These are phyloP conservation scores for Acomys russatus DNA, from an alignment of 2,797 vertebrate genomes.

Conservation along the genomic window DNA sequence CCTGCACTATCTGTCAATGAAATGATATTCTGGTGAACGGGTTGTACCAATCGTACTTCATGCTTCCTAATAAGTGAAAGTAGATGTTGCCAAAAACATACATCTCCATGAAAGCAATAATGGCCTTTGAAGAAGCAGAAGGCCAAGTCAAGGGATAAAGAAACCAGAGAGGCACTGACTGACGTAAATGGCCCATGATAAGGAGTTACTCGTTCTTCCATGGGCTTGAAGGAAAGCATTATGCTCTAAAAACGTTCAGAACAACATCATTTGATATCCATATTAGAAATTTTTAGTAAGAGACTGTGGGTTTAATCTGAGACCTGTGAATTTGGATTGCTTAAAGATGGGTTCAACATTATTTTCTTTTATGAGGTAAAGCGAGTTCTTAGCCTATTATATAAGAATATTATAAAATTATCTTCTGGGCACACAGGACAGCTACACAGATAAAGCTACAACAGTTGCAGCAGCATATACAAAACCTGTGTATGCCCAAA, in stretches of 20 bases:
- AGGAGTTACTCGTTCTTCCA: conserved; percentile 41
- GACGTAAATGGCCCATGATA: neutral
- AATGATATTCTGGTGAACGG: neutral
- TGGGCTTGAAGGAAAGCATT: neutral
- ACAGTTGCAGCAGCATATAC: neutral
- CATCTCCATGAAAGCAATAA: neutral
- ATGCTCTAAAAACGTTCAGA: neutral
- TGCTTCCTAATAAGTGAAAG: conserved; percentile 27
- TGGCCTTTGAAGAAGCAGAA: neutral
- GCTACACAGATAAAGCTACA: neutral
- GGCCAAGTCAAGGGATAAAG: neutral
- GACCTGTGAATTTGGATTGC: neutral
- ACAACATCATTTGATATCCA: conserved; percentile 37
- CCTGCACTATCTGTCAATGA: neutral
- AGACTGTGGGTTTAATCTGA: neutral
- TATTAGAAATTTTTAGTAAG: neutral
- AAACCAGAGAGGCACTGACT: neutral
- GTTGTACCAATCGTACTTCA: neutral
- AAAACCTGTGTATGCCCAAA: neutral
- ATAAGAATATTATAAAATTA: neutral
- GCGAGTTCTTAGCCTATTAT: conserved; percentile 20
- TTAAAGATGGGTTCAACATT: conserved; percentile 11
- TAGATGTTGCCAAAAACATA: neutral
- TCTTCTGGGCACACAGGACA: neutral
- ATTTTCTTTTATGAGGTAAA: neutral